These are phyloP conservation scores for Rhinoderma darwinii DNA, from an alignment of 2,113 vertebrate species.

Conservation along the genomic window DNA sequence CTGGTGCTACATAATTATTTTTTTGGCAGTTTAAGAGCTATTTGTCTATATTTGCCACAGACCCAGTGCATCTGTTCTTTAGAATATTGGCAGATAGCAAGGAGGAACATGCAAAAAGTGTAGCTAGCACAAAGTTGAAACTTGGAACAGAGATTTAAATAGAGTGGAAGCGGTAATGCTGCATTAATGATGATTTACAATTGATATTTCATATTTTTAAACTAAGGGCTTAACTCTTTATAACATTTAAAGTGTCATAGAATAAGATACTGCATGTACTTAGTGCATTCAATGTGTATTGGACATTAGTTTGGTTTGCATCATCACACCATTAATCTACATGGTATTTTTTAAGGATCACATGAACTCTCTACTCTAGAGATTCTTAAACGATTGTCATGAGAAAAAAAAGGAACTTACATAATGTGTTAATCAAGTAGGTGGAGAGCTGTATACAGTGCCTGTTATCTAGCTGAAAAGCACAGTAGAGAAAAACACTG, in stretches of 20 bases:
- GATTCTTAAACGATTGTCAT: neutral
- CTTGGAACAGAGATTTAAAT: slow-evolving; percentile 48
- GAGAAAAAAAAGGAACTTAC: too few species aligned
- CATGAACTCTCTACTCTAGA: neutral
- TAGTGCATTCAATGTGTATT: neutral
- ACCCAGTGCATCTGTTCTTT: slow-evolving; percentile 61
- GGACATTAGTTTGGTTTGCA: neutral
- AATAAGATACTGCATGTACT: neutral
- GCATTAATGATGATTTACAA: slow-evolving; percentile 30
- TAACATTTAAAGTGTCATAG: neutral
- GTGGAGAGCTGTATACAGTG: too few species aligned
- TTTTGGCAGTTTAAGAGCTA: slow-evolving; percentile 60
- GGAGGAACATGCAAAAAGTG: slow-evolving; percentile 58
- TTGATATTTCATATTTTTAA: slow-evolving; percentile 38
- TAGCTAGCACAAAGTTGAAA: slow-evolving; percentile 48
- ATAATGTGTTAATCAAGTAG: too few species aligned
- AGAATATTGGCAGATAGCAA: slow-evolving; percentile 59
- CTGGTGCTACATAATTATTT: slow-evolving; percentile 60
- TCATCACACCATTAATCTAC: neutral
- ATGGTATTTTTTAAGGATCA: neutral
- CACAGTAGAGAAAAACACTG: too few species aligned
- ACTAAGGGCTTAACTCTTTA: neutral
- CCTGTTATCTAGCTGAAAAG: too few species aligned
- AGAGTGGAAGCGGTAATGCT: slow-evolving; percentile 27
- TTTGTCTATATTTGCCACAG: slow-evolving; percentile 60